These are phyloP conservation scores for Crocallis elinguaria DNA, from an alignment of 2,888 invertebrate species.

Conservation along the genomic window DNA sequence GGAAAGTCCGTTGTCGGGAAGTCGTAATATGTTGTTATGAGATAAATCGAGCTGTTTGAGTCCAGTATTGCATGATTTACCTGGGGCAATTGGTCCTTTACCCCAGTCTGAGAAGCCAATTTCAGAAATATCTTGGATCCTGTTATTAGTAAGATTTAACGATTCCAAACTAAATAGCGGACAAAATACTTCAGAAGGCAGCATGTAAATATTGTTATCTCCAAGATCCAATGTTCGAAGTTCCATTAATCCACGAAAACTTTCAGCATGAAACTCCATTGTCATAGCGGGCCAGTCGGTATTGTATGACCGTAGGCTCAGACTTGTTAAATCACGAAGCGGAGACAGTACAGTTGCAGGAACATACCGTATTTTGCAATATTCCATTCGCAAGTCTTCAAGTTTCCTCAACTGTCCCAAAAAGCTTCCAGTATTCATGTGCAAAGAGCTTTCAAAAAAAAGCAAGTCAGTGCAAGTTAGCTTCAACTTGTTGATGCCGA, in stretches of 20 bases:
- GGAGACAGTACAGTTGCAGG: slow-evolving; percentile 89
- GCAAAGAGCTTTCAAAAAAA: slow-evolving; percentile 90
- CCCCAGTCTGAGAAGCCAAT: slow-evolving; percentile 91
- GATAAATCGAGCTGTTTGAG: slow-evolving; percentile 90
- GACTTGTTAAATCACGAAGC: slow-evolving; percentile 87
- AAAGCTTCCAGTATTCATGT: slow-evolving; percentile 86
- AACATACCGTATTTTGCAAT: slow-evolving; percentile 91
- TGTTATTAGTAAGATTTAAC: slow-evolving; percentile 91
- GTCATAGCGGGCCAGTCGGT: slow-evolving; percentile 92
- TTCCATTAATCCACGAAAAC: slow-evolving; percentile 88
- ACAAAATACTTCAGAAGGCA: slow-evolving; percentile 90
- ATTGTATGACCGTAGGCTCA: slow-evolving; percentile 90
- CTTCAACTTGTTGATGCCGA: slow-evolving; percentile 88
- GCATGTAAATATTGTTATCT: slow-evolving; percentile 90
- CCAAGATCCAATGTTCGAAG: slow-evolving; percentile 88
- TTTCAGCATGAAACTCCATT: slow-evolving; percentile 90
- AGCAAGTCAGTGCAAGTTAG: slow-evolving; percentile 90
- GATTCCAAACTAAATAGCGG: slow-evolving; percentile 87
- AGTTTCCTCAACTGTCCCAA: slow-evolving; percentile 87
- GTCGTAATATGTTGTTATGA: slow-evolving; percentile 87
- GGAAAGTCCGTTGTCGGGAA: slow-evolving; percentile 89
- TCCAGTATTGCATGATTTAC: slow-evolving; percentile 88
- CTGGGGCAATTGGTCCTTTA: slow-evolving; percentile 87
- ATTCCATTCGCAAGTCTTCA: slow-evolving; percentile 89
- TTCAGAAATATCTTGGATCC: slow-evolving; percentile 90